phyloP scores from a whole-genome alignment of 2,113 vertebrate species.

The Rhinichthys klamathensis region DNA sequence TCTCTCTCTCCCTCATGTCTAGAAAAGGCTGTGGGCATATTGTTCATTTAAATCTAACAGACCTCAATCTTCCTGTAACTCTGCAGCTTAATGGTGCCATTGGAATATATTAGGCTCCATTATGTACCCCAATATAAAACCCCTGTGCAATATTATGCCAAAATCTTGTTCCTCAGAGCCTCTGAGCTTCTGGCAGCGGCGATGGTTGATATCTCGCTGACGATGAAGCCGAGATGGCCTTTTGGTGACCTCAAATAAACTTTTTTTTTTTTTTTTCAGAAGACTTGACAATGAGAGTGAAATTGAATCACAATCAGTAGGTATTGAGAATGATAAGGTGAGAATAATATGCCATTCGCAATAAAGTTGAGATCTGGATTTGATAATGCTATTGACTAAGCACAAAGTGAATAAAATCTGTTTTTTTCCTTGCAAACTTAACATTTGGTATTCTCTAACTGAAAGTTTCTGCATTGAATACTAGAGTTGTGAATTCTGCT shows the following conservation, averaged over 20 bases:
- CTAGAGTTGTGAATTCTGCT: neutral
- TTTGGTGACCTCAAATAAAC: conserved; percentile 15
- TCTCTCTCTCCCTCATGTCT: neutral
- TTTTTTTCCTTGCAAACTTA: neutral
- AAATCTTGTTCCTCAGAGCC: conserved; percentile 1
- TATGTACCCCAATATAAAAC: conserved; percentile 6
- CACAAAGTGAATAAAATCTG: neutral
- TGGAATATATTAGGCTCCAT: conserved; percentile 44
- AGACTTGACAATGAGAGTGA: neutral
- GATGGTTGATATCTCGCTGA: neutral
- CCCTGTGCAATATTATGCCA: conserved; percentile 10
- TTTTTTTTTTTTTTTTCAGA: neutral
- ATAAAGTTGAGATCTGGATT: neutral
- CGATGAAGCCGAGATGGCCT: neutral
- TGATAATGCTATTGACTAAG: no score
- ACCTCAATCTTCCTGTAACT: conserved; percentile 54
- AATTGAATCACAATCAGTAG: neutral
- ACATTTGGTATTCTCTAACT: neutral
- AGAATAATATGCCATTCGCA: neutral
- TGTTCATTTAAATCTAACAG: conserved; percentile 54
- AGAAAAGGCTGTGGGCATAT: conserved; percentile 46
- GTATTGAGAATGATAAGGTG: neutral
- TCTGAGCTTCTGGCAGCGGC: neutral
- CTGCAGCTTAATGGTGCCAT: conserved; percentile 47
- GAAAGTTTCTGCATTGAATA: neutral